Evolutionary conservation across 2,888 invertebrate genomes (phyloP).

Genomic region (Cosmopolites sordidus): DNA sequence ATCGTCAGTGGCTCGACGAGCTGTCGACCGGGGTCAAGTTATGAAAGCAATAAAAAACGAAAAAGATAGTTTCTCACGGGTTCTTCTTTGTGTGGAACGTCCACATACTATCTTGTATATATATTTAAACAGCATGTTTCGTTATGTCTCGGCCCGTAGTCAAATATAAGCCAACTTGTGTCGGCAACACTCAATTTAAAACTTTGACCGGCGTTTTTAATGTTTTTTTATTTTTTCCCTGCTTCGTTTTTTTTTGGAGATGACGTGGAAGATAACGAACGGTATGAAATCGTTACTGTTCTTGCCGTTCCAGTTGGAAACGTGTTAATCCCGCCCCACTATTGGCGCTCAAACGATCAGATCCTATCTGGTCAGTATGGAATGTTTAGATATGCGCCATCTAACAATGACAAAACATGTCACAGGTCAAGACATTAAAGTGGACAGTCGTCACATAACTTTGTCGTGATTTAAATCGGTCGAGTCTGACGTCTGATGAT

Average conservation of each 20-base stretch:
- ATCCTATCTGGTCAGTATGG: too few relatives aligned
- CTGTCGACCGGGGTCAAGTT: conserved; percentile 28
- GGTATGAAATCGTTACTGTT: background rate
- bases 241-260: background rate
- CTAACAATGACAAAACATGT: too few relatives aligned
- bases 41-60: conserved; percentile 33
- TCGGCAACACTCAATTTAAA: conserved; percentile 3
- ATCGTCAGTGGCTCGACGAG: background rate
- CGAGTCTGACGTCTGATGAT: too few relatives aligned
- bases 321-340: too few relatives aligned
- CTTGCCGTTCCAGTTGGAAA: too few relatives aligned
- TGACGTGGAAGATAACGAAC: background rate
- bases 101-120: conserved; percentile 39
- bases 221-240: conserved; percentile 13
- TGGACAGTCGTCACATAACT: too few relatives aligned
- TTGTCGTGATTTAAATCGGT: too few relatives aligned
- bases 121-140: conserved; percentile 41
- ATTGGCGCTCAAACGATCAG: too few relatives aligned
- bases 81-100: conserved; percentile 42
- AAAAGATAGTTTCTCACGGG: conserved; percentile 45
- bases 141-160: conserved; percentile 27
- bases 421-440: too few relatives aligned
- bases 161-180: conserved; percentile 1
- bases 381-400: too few relatives aligned
- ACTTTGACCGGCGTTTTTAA: conserved; percentile 15